Base-by-base conservation (phyloP, 2,113 vertebrate species). In the Stigmatopora argus region DNA sequence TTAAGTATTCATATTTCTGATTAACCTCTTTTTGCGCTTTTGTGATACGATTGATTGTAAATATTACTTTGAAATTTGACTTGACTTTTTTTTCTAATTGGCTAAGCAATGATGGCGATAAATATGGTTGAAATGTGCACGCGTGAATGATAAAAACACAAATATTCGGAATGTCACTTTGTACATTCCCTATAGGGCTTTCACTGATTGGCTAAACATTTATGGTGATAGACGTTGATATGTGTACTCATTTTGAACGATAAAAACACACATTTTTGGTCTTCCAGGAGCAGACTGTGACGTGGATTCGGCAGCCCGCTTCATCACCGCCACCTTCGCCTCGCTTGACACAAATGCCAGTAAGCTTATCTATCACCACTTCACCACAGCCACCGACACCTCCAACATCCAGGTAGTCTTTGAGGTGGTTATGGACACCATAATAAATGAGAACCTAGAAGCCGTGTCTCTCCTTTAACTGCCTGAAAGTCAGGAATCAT, bases 401-500 rank as follows among this genome's bases (percentile, higher is more conserved):
- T 90, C 90, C 76, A 92, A 91, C 74, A 82, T 92, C 57, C 88
- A 92, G 83, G 83, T 91, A 0, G 90, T 92, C 56, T 92, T 91
- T 65, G 90, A 92, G 83, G 90, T 91, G n/a, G 91, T 92, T 1
- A 91, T 91, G 91, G 90, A 91, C 83, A 91, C 85, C 7, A 92
- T 92, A 53, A 86, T 92, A 76, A 90, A 78, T 58, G 91, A 92
- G 73, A 91, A 92, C 79, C 82, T 91, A 73, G 89, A 91, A 62
- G 91, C 90, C 0, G 89, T 91, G 23, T 91, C 90, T 0, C 83
- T 92, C 31, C 85, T 92, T 15, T 90, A 74, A 19, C 34, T 18
- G 26, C 23, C n/a, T 7, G 53, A 55, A 52, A 26, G 52, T 55
- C 52, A n/a, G 2, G 13, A 31, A 23, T 56, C 23, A 23, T 0